phyloP scores from a whole-genome alignment of 2,888 invertebrate genomes.

The Schizaphis graminum region DNA sequence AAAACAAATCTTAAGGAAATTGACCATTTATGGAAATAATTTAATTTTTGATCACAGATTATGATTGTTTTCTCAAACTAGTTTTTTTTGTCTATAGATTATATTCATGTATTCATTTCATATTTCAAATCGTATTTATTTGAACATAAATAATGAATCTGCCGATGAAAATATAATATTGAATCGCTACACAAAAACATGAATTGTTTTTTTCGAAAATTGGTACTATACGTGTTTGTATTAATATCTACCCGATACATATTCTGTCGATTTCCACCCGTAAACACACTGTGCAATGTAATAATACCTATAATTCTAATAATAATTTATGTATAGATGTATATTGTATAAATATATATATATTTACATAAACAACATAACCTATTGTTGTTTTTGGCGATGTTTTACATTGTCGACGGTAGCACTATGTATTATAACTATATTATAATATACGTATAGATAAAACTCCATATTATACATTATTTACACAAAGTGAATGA shows the following conservation, averaged over 20 bases:
- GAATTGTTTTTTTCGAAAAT: background rate
- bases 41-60: background rate
- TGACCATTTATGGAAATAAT: background rate
- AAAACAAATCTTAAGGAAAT: background rate
- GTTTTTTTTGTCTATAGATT: background rate
- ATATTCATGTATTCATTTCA: too few relatives aligned
- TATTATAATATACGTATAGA: background rate
- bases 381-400: background rate
- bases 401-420: background rate
- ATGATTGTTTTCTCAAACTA: background rate
- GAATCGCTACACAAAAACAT: background rate
- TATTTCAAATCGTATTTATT: background rate
- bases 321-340: background rate
- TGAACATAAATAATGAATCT: background rate
- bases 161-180: background rate
- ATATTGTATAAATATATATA: background rate
- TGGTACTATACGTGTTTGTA: background rate
- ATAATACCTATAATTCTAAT: background rate
- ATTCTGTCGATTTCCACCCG: background rate
- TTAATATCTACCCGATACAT: background rate
- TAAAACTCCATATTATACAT: background rate
- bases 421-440: background rate
- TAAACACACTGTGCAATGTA: background rate
- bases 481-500: slow-evolving; percentile 1
- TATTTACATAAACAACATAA: background rate